Evolutionary conservation across 30 jellyfish, hydroid and myxozoan species (phyloP).

Genomic region (Rhopilema esculentum): DNA sequence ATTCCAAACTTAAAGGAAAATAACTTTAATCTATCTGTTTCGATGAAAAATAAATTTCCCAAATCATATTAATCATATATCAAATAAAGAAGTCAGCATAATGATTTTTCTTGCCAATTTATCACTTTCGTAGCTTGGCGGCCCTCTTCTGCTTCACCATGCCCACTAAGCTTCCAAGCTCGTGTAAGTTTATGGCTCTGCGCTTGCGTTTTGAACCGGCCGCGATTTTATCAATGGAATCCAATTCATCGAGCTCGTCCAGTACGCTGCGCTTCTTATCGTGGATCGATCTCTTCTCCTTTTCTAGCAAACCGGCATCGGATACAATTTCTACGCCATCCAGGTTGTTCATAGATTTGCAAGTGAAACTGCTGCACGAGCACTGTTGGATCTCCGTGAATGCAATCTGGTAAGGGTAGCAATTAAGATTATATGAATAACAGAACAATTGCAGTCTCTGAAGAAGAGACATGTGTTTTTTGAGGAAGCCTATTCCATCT

Average conservation of each 20-base stretch:
- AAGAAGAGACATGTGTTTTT: too few species aligned
- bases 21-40: background rate
- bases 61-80: background rate
- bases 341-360: slow-evolving; percentile 7
- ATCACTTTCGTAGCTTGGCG: slow-evolving; percentile 34
- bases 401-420: slow-evolving; percentile 9
- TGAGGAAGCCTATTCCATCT: too few species aligned
- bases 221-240: slow-evolving; percentile 43
- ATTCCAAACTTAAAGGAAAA: background rate
- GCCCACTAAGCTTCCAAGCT: slow-evolving; percentile 65
- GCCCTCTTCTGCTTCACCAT: slow-evolving; percentile 54
- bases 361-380: slow-evolving; percentile 27
- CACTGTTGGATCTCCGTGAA: slow-evolving; percentile 34
- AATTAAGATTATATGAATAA: background rate
- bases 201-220: slow-evolving; percentile 47
- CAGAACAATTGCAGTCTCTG: background rate
- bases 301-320: background rate
- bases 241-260: slow-evolving; percentile 60
- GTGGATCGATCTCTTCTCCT: background rate
- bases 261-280: slow-evolving; percentile 40
- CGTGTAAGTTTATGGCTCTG: slow-evolving; percentile 56
- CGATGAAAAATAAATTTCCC: background rate
- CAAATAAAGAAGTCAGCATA: background rate
- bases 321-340: background rate
- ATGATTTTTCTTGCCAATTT: background rate